Conservation (phyloP, 2,113 vertebrate genomes). For the Cervus canadensis region DNA sequence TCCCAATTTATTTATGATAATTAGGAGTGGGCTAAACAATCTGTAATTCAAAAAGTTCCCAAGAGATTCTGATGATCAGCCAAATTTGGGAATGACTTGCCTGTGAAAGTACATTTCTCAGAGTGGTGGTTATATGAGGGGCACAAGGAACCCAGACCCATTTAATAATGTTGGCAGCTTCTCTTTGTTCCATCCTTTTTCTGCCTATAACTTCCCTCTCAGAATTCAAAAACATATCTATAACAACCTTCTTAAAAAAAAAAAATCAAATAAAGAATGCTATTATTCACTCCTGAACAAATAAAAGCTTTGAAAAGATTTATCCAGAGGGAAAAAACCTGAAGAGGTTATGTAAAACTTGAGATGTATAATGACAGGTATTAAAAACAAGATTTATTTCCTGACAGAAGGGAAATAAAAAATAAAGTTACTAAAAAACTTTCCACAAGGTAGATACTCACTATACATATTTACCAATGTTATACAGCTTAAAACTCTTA, state of each 20-base stretch:
- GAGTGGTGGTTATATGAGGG: background rate
- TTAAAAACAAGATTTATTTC: constrained; percentile 13
- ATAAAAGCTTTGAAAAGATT: background rate
- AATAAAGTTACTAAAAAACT: background rate
- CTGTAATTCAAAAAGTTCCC: constrained; percentile 1
- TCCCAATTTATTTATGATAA: background rate
- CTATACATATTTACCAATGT: background rate
- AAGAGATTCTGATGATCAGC: background rate
- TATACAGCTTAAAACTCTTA: constrained; percentile 6
- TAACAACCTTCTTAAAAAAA: background rate
- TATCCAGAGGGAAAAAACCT: background rate
- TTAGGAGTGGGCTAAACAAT: background rate
- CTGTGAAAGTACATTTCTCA: background rate
- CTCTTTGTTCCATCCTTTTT: background rate
- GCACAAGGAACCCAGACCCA: background rate
- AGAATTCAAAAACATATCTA: constrained; percentile 17
- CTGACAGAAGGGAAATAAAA: background rate
- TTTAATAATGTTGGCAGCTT: background rate
- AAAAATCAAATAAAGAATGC: background rate
- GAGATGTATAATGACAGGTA: background rate
- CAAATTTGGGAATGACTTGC: background rate
- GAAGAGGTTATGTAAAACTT: background rate
- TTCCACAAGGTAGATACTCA: background rate
- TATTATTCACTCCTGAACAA: constrained; percentile 26
- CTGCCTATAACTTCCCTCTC: background rate